Evolutionary conservation across 2,113 vertebrate species (phyloP).

Genomic region (Garra rufa): DNA sequence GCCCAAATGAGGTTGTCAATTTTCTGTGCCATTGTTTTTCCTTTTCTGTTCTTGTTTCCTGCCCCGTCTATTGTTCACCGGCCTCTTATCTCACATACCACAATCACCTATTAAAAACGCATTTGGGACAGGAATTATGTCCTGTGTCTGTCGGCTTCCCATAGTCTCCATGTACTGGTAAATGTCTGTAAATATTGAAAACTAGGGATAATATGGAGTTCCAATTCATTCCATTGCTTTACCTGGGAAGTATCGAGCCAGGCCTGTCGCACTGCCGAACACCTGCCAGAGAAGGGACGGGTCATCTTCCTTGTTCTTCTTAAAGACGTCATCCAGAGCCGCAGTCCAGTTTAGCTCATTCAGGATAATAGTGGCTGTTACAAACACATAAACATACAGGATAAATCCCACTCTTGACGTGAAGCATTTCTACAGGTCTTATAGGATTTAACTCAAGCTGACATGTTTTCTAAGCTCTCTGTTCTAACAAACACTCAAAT

Average conservation of each 20-base stretch:
- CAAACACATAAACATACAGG: constrained; percentile 47
- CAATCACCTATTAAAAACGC: neutral
- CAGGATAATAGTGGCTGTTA: constrained; percentile 88
- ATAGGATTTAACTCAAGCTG: neutral
- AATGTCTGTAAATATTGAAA: neutral
- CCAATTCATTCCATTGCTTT: constrained; percentile 44
- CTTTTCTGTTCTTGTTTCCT: neutral
- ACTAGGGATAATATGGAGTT: neutral
- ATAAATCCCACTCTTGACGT: neutral
- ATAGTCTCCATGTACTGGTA: neutral
- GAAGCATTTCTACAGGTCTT: neutral
- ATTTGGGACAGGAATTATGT: neutral
- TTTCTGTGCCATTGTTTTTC: neutral
- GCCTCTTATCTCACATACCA: neutral
- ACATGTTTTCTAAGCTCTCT: constrained; percentile 4
- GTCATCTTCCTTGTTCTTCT: constrained; percentile 89
- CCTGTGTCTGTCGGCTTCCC: neutral
- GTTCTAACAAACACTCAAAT: constrained; percentile 3
- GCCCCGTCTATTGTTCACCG: neutral
- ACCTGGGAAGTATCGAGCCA: constrained; percentile 96
- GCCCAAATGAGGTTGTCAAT: neutral
- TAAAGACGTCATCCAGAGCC: constrained; percentile 89
- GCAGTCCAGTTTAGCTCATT: constrained; percentile 97
- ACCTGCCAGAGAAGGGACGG: constrained; percentile 93
- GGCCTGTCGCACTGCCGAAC: constrained; percentile 93